phyloP scores from a whole-genome alignment of 2,797 vertebrate species.

The Characodon lateralis region DNA sequence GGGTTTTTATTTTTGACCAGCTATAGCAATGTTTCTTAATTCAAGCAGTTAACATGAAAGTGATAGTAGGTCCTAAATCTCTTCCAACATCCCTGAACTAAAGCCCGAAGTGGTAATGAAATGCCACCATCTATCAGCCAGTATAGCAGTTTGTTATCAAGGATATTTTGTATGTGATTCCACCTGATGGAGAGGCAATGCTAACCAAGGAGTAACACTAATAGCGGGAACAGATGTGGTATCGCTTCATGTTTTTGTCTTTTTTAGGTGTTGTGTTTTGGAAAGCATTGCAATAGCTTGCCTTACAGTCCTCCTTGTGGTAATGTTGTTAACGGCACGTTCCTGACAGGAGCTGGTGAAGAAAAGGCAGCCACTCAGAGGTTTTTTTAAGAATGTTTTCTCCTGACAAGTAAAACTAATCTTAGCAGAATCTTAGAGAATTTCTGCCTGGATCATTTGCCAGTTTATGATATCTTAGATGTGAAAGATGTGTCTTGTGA shows the following conservation, averaged over 20 bases:
- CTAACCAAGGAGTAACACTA: neutral
- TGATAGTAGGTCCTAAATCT: neutral
- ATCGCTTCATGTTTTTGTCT: neutral
- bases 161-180: neutral
- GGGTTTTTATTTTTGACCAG: neutral
- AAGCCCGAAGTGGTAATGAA: neutral
- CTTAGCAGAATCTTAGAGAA: slow-evolving; percentile 16
- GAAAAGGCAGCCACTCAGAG: neutral
- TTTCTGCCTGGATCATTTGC: slow-evolving; percentile 34
- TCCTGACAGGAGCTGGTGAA: neutral
- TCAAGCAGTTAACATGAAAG: neutral
- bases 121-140: neutral
- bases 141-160: neutral
- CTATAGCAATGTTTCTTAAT: neutral
- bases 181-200: neutral
- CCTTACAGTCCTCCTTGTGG: neutral
- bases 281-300: neutral
- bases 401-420: slow-evolving; percentile 25
- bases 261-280: neutral
- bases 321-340: neutral
- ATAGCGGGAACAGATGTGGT: neutral
- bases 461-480: slow-evolving; percentile 48
- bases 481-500: slow-evolving; percentile 48
- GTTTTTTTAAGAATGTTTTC: neutral
- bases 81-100: neutral